Base-by-base conservation (phyloP, 1,140 invertebrate genomes). In the Diorhabda sublineata region DNA sequence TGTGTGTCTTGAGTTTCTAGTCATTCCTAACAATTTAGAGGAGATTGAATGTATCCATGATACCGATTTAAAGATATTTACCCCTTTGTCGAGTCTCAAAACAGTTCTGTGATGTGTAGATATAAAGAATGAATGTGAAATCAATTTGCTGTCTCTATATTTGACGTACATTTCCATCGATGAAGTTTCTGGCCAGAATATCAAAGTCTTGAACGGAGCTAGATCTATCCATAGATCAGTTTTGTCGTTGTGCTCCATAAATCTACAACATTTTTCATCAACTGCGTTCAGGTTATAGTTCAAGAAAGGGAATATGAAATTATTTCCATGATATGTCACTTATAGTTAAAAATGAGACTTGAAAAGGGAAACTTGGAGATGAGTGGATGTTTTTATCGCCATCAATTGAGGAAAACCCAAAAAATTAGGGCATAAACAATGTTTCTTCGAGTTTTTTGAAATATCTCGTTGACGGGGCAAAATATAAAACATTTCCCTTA, bases 161-260 rank as follows among this genome's bases (percentile, higher is more conserved):
- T 93, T 92, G 67, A 92, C 87, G 74, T 89, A 89, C 89, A 95
- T 91, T 68, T 85, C 87, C 88, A 92, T 91, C 0, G 88, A 89
- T 70, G 92, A 87, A 0, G 92, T 93, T 70, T 90, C 89, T 0
- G 92, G 92, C 91, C 91, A 94, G 79, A 92, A 93, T 8, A 91
- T 85, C 4, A 87, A 82, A 70, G 86, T 90, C 80, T 92, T 89
- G 62, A 85, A 83, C 2, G 90, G 87, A 3, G 84, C 80, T 43
- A 94, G 82, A 81, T 95, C 92, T 58, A 91, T 87, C 92, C 92
- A 95, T 0, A 94, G 81, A 81, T 95, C 92, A 0, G 91, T 91
- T 57, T 89, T 85, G 76, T 93, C 91, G 76, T 94, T 93, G 74
- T 93, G 88, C 76, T 95, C 92, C 92, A 94, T 94, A 80, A 91